Evolutionary conservation across 2,888 invertebrate species (phyloP).

Genomic region (Priocnemis perturbator): DNA sequence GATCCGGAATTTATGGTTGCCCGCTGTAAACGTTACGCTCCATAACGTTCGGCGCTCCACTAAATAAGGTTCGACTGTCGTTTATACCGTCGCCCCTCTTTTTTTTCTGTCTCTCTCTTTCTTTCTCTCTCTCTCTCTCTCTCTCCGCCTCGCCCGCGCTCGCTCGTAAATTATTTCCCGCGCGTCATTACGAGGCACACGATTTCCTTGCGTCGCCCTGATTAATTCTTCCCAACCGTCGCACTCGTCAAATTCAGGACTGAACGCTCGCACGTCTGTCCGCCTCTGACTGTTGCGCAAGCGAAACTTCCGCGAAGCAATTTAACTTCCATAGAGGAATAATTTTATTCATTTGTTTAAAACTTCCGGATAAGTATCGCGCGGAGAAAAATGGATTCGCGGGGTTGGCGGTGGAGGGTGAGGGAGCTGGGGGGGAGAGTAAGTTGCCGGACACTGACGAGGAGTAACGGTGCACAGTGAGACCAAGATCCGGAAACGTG

Average conservation of each 20-base stretch:
- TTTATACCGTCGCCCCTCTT: constrained; percentile 31
- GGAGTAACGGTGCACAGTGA: constrained; percentile 20
- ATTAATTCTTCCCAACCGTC: too few relatives aligned
- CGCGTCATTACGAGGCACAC: too few relatives aligned
- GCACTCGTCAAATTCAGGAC: too few relatives aligned
- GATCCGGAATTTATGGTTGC: constrained; percentile 17
- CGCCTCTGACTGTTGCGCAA: constrained; percentile 18
- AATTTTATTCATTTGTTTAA: constrained; percentile 58
- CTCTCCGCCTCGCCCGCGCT: constrained; percentile 13
- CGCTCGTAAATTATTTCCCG: too few relatives aligned
- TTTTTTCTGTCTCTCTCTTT: too few relatives aligned
- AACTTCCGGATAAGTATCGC: constrained; percentile 44
- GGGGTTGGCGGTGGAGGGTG: background rate
- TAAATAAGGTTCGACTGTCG: constrained; percentile 46
- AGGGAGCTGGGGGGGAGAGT: background rate
- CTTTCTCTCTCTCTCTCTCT: too few relatives aligned
- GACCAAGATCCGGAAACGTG: too few relatives aligned
- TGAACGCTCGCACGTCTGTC: constrained; percentile 16
- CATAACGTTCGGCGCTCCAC: constrained; percentile 1
- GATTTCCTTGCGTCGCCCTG: too few relatives aligned
- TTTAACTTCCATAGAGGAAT: constrained; percentile 57
- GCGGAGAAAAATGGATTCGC: constrained; percentile 36
- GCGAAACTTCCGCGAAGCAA: constrained; percentile 50
- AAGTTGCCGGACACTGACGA: constrained; percentile 40
- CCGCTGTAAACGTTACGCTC: too few relatives aligned